phyloP scores from a whole-genome alignment of 1,140 invertebrate genomes.

The Caerostris darwini region DNA sequence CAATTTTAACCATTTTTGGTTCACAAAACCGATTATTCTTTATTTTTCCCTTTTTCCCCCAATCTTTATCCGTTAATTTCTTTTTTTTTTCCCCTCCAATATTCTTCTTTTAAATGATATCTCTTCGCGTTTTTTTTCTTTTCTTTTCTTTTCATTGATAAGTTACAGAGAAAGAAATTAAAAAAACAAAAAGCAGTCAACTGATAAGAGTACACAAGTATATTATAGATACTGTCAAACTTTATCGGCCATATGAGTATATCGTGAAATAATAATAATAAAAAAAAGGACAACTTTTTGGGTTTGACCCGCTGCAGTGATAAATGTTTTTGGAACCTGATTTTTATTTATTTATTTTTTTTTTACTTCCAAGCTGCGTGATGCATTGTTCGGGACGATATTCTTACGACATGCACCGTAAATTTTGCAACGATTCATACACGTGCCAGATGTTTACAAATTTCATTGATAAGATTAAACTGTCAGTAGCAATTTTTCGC shows the following conservation, averaged over 20 bases:
- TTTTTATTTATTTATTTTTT: neutral
- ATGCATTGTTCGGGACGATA: neutral
- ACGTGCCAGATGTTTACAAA: neutral
- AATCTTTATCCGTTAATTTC: neutral
- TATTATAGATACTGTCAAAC: slow-evolving; percentile 66
- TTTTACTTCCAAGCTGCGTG: neutral
- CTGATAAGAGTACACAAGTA: slow-evolving; percentile 53
- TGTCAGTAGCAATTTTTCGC: no score
- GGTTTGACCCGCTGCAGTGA: neutral
- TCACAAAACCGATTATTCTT: neutral
- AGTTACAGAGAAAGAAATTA: slow-evolving; percentile 11
- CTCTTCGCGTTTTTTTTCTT: neutral
- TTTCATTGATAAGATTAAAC: neutral
- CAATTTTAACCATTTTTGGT: slow-evolving; percentile 57
- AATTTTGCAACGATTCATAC: neutral
- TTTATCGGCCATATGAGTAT: slow-evolving; percentile 53
- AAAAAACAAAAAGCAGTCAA: slow-evolving; percentile 20
- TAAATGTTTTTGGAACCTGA: neutral
- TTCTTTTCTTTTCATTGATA: slow-evolving; percentile 1
- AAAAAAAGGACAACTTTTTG: neutral
- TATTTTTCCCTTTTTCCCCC: neutral
- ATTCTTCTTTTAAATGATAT: neutral
- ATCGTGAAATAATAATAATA: no score
- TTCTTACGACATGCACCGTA: neutral
- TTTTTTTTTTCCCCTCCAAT: neutral